Base-by-base conservation (phyloP, 2,113 vertebrate species). In the Petrocephalus zakoni region DNA sequence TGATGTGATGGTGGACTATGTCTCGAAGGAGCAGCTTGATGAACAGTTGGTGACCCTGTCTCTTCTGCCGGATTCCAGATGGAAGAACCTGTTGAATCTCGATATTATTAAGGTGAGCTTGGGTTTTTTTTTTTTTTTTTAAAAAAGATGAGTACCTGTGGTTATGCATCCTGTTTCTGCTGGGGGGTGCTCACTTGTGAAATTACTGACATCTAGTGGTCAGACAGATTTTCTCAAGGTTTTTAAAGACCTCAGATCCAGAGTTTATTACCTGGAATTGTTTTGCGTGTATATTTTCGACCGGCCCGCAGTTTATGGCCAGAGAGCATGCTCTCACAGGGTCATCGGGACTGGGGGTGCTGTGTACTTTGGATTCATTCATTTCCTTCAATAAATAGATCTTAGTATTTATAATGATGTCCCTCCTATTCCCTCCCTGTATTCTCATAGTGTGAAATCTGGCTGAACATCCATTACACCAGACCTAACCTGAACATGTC, bases 1-100 rank as follows among this genome's bases (percentile, higher is more conserved):
- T 51, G 94, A 92, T 51, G 96, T 97, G 81, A 95, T 97, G 95
- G 93, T 96, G 61, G 95, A 92, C 0, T 99, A 97, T 88, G 90
- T 95, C 22, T 99, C 98, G 9, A 96, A 96, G 46, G 96, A 97
- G 34, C 98, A 99, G 89, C 0, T 99, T 90, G 96, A 95, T 93
- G 94, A 95, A 42, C 94, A 96, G 75, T 93, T 99, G 90, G 94
- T 99, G 61, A 99, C 98, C 0, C 95, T 99, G 9, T 99, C 98
- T 0, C 92, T 94, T 88, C 94, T 98, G 64, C 96, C 98, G 0
- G 98, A 98, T 90, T 99, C 98, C 47, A 95, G 97, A 9, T 99
- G 98, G 98, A 99, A 96, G 90, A 98, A 97, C 90, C 96, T 99
- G 46, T 95, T 99, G 82, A 96, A 95, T 90, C 96, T 99, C 81